These are phyloP conservation scores for Limenitis camilla DNA, from an alignment of 2,888 invertebrate species.

Conservation along the genomic window DNA sequence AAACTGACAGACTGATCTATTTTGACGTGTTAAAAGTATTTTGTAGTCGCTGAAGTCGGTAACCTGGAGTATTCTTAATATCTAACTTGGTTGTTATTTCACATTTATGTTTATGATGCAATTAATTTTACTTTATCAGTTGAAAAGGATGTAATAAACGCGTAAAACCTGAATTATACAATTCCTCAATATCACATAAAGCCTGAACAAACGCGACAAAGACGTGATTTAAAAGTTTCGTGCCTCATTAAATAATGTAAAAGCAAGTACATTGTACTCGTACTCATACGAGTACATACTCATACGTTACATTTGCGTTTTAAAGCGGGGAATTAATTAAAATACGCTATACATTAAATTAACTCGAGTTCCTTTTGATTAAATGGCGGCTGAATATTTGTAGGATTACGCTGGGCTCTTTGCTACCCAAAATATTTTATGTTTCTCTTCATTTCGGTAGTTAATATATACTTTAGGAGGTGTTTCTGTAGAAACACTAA, in stretches of 20 bases:
- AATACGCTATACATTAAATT: slow-evolving; percentile 30
- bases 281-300: not conserved
- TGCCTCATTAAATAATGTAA: slow-evolving; percentile 6
- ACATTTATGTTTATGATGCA: no score
- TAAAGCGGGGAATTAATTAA: slow-evolving; percentile 28
- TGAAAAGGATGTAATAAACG: no score
- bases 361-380: slow-evolving; percentile 25
- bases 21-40: no score
- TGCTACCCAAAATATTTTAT: not conserved
- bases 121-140: no score
- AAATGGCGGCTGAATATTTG: slow-evolving; percentile 17
- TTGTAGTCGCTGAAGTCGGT: no score
- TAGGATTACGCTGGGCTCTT: slow-evolving; percentile 9
- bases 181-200: not conserved
- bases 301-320: slow-evolving; percentile 19
- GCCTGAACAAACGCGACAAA: not conserved
- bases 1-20: no score
- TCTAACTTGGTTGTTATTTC: no score
- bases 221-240: not conserved
- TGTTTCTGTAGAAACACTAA: no score
- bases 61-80: no score
- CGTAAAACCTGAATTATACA: not conserved
- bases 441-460: not conserved
- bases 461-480: no score
- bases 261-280: not conserved